These are phyloP conservation scores for Auanema freiburgensis DNA, from an alignment of 2,888 invertebrate genomes.

Conservation along the genomic window DNA sequence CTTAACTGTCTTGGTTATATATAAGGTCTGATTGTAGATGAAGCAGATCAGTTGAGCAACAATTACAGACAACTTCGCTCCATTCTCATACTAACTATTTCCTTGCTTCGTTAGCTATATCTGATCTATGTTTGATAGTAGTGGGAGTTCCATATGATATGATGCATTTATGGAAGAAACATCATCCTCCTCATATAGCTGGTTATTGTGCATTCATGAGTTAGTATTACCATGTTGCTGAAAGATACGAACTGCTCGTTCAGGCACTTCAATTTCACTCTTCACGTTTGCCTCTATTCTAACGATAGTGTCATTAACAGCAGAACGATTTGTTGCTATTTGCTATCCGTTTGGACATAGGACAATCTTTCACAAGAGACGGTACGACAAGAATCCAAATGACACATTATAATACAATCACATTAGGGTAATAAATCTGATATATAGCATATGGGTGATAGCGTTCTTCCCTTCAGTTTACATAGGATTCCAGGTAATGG, in stretches of 20 bases:
- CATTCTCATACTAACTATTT: slow-evolving; percentile 63
- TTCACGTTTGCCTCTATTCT: slow-evolving; percentile 63
- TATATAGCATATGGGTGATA: slow-evolving; percentile 53
- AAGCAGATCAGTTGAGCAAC: neutral
- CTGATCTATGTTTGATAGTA: slow-evolving; percentile 50
- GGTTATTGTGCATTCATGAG: slow-evolving; percentile 58
- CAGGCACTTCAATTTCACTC: slow-evolving; percentile 56
- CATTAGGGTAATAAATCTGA: slow-evolving; percentile 42
- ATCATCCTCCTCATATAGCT: slow-evolving; percentile 41
- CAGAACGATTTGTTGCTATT: slow-evolving; percentile 60
- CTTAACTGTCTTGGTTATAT: slow-evolving; percentile 50
- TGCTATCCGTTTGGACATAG: slow-evolving; percentile 58
- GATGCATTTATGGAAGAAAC: slow-evolving; percentile 53
- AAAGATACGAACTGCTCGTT: slow-evolving; percentile 11
- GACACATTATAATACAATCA: neutral
- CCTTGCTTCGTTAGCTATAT: slow-evolving; percentile 57
- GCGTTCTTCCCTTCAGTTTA: slow-evolving; percentile 58
- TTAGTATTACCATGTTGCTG: slow-evolving; percentile 18
- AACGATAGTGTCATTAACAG: slow-evolving; percentile 56
- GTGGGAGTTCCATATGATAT: slow-evolving; percentile 62
- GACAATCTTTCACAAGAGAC: slow-evolving; percentile 30
- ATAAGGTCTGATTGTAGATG: slow-evolving; percentile 15
- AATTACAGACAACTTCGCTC: slow-evolving; percentile 44
- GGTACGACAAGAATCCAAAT: slow-evolving; percentile 4
- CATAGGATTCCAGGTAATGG: slow-evolving; percentile 51